phyloP scores from a whole-genome alignment of 2,797 vertebrate species.

The Cossypha caffra region DNA sequence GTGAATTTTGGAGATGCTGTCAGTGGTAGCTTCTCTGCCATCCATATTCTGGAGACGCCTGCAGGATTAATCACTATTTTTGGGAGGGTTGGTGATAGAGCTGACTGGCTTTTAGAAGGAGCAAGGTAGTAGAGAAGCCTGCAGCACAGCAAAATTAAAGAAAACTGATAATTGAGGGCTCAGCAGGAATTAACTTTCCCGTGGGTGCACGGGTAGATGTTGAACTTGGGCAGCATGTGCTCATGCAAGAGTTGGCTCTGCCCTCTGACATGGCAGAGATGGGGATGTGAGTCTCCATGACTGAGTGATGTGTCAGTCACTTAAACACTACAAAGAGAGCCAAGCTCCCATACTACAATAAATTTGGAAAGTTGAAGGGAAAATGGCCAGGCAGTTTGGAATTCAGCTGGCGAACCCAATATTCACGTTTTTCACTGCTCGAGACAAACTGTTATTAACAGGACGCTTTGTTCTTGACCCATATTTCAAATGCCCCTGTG shows the following conservation, averaged over 20 bases:
- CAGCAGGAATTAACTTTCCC: not conserved
- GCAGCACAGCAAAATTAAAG: not conserved
- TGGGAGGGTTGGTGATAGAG: not conserved
- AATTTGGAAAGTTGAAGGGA: constrained; percentile 29
- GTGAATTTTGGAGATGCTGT: not conserved
- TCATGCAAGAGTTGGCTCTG: not conserved
- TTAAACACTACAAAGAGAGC: not conserved
- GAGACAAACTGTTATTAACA: not conserved
- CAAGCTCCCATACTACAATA: not conserved
- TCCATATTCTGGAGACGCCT: accelerated
- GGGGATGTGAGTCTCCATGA: not conserved
- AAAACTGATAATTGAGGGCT: not conserved
- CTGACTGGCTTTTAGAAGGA: not conserved
- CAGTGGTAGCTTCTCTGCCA: not conserved
- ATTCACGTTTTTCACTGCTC: not conserved
- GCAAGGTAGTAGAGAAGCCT: not conserved
- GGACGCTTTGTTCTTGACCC: constrained; percentile 38
- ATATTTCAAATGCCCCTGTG: not conserved
- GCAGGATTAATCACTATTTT: not conserved
- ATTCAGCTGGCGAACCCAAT: constrained; percentile 34
- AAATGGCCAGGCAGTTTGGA: constrained; percentile 26
- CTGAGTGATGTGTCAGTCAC: not conserved
- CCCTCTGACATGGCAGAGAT: not conserved
- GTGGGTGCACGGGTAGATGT: not conserved
- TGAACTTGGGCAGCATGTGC: not conserved